phyloP scores from a whole-genome alignment of 2,797 vertebrate species.

The Bucorvus abyssinicus region DNA sequence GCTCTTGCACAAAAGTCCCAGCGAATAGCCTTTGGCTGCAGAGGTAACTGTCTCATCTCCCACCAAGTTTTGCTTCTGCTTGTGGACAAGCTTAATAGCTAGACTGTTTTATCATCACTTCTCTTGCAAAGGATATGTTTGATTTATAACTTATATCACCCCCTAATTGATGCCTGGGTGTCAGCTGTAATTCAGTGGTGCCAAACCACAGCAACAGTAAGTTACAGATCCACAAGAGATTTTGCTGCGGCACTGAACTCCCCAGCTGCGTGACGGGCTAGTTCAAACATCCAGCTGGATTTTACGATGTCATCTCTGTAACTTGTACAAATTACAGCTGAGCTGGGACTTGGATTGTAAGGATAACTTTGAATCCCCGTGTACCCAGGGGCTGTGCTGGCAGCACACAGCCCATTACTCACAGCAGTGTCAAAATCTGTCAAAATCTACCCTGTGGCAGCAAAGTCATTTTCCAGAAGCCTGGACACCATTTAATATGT shows the following conservation, averaged over 20 bases:
- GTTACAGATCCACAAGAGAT: neutral
- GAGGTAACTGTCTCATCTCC: neutral
- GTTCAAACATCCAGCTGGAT: neutral
- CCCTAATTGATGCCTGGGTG: neutral
- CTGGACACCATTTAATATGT: neutral
- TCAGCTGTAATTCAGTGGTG: neutral
- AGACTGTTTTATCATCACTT: neutral
- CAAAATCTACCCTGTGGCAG: neutral
- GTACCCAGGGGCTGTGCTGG: neutral
- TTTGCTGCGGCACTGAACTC: neutral
- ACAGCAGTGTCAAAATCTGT: neutral
- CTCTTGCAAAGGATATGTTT: neutral
- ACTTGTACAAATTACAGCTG: neutral
- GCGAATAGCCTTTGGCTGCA: neutral
- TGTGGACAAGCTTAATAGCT: neutral
- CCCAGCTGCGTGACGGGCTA: neutral
- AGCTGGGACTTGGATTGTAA: neutral
- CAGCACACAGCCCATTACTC: neutral
- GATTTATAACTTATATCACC: neutral
- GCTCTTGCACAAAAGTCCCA: neutral
- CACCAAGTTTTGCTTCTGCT: neutral
- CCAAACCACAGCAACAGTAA: neutral
- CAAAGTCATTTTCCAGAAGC: slow-evolving; percentile 12
- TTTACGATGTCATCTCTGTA: neutral
- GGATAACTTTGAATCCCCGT: neutral